Conservation (phyloP, 2,888 invertebrate species). For the Aplocera efformata region DNA sequence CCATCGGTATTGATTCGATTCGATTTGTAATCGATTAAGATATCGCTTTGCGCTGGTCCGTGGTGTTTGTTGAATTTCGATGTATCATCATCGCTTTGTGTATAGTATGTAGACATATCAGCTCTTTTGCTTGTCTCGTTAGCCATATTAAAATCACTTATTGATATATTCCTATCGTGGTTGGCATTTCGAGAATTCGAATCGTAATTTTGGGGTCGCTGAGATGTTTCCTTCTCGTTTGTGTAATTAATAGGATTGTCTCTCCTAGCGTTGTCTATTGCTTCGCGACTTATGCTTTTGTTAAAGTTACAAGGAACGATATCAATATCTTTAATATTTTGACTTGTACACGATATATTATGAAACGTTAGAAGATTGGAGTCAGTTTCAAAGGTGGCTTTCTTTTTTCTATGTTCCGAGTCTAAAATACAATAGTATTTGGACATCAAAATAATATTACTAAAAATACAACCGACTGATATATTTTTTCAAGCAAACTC, state of each 20-base stretch:
- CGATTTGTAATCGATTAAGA: conserved; percentile 14
- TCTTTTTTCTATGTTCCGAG: conserved; percentile 44
- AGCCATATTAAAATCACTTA: not conserved
- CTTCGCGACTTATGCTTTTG: too few relatives aligned
- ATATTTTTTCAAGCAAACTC: too few relatives aligned
- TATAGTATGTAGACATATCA: conserved; percentile 1
- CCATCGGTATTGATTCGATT: conserved; percentile 4
- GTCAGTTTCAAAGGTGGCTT: conserved; percentile 47
- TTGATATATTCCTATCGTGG: conserved; percentile 5
- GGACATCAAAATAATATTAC: too few relatives aligned
- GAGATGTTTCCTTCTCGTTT: too few relatives aligned
- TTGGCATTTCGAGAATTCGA: conserved; percentile 19
- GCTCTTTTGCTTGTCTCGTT: too few relatives aligned
- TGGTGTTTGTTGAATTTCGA: conserved; percentile 4
- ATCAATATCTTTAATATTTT: conserved; percentile 15
- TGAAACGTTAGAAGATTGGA: conserved; percentile 51
- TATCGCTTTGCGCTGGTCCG: conserved; percentile 6
- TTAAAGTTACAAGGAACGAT: too few relatives aligned
- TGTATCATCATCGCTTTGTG: conserved; percentile 2
- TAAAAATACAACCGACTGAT: too few relatives aligned
- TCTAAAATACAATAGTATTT: too few relatives aligned
- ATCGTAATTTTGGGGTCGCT: too few relatives aligned
- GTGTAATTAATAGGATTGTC: too few relatives aligned
- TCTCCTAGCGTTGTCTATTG: conserved; percentile 1
- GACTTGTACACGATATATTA: conserved; percentile 31